Evolutionary conservation across 2,888 invertebrate genomes (phyloP), one percentile per base, ranked within the genome.

Genomic region (Fragum fragum): DNA sequence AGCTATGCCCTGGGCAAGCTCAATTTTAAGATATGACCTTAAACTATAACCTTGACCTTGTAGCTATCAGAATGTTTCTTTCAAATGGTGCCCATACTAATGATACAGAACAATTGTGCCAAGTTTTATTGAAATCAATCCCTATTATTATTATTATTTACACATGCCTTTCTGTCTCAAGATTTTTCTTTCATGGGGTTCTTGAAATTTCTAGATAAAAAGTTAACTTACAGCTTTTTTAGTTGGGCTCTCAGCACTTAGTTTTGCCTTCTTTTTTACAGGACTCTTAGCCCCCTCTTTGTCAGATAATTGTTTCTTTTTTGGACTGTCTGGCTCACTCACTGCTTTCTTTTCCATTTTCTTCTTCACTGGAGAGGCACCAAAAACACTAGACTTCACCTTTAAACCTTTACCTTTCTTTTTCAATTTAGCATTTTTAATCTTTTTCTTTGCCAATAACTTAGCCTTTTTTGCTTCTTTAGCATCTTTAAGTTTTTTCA

Each of bases 401-500:
- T 76, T 74, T 32, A 53, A 28, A 18, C 32, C 36, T 53, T 79
- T 73, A 14, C 73, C 79, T 47, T 76, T 73, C 57, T 73, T 69
- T 69, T 82, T 81, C 32, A 75, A 53, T 23, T 81, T 84, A 28
- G 61, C 61, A 29, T 55, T 39, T 76, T 79, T 81, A 47, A 26
- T 68, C 53, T 86, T 86, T 53, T 86, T 85, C 32, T 36, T 36
- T 6, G 32, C 32, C 32, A 36, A 36, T 29, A 63, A 29, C 74
- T 79, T 81, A 47, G 32, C 72, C 53, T 86, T 86, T 53, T 86
- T 85, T 14, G 77, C 71, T 59, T 74, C 78, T 59, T 86, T 86
- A 16, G 76, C 81, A 14, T 79, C 86, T 73, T 81, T 86, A 36
- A 86, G 32, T 42, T 76, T 83, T 47, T 79, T 80, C 11, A 85